Percentiles rank a stretch among this genome's conserved stretches.
Conservation (phyloP, 2,888 invertebrate genomes). For the Nineta flava region DNA sequence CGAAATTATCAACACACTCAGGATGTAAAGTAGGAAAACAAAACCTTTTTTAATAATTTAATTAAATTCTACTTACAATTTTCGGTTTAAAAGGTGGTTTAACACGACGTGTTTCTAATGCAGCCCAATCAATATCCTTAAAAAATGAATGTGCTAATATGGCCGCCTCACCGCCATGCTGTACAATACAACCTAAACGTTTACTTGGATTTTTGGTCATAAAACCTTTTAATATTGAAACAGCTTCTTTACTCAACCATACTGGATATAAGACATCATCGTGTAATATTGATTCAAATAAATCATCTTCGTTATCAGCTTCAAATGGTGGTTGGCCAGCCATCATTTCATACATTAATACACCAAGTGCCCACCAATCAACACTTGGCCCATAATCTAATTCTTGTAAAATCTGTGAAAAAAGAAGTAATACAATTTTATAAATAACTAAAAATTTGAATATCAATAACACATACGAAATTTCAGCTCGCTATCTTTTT, state of each 20-base stretch:
- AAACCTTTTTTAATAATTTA: neutral
- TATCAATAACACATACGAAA: too few species aligned
- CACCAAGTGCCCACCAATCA: conserved; percentile 96
- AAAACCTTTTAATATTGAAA: conserved; percentile 83
- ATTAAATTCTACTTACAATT: conserved; percentile 52
- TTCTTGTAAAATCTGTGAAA: conserved; percentile 66
- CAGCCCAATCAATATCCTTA: conserved; percentile 92
- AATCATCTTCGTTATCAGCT: conserved; percentile 98
- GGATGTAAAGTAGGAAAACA: too few species aligned
- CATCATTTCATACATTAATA: conserved; percentile 99
- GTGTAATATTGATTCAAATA: conserved; percentile 95
- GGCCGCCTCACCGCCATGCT: conserved; percentile 61
- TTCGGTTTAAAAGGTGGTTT: conserved; percentile 97
- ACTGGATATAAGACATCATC: conserved; percentile 98
- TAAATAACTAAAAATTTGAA: too few species aligned
- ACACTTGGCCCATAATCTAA: conserved; percentile 80
- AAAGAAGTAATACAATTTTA: too few species aligned
- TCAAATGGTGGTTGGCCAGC: conserved; percentile 99
- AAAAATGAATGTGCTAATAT: conserved; percentile 87
- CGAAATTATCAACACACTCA: too few species aligned
- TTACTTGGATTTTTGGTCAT: conserved; percentile 95
- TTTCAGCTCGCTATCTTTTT: too few species aligned
- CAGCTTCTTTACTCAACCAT: conserved; percentile 85
- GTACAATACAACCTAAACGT: conserved; percentile 75
- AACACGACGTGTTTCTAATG: conserved; percentile 74